Conservation (phyloP, 2,888 invertebrate genomes). For the Nomada ruficornis region DNA sequence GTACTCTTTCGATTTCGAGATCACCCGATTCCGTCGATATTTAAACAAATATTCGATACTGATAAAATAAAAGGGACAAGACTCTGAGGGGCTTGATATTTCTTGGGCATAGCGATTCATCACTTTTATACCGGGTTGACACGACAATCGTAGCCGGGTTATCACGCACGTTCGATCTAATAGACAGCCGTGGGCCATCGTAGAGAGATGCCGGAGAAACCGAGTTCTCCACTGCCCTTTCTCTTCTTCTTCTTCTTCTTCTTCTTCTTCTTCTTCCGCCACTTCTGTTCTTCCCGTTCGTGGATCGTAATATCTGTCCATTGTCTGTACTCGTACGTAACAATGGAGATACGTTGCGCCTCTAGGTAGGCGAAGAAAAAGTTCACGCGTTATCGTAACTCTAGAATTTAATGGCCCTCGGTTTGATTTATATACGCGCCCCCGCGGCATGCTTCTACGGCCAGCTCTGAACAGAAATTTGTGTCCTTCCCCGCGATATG, state of each 20-base stretch:
- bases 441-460: neutral
- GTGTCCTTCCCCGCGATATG: neutral
- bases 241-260: no score
- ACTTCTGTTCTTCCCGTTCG: slow-evolving; percentile 40
- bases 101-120: neutral
- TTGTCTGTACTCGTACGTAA: slow-evolving; percentile 57
- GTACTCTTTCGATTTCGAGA: no score
- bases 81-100: neutral
- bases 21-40: no score
- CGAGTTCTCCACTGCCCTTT: slow-evolving; percentile 17
- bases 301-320: slow-evolving; percentile 52
- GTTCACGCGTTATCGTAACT: slow-evolving; percentile 45
- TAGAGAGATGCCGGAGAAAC: slow-evolving; percentile 21
- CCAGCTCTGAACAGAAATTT: slow-evolving; percentile 14
- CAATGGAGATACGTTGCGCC: slow-evolving; percentile 57
- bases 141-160: slow-evolving; percentile 57
- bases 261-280: slow-evolving; percentile 39
- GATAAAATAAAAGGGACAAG: no score
- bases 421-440: slow-evolving; percentile 45
- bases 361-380: slow-evolving; percentile 33
- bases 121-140: slow-evolving; percentile 35
- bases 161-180: slow-evolving; percentile 63
- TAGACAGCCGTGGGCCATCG: slow-evolving; percentile 60
- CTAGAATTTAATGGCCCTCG: slow-evolving; percentile 46
- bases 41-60: no score